Evolutionary conservation across 2,888 invertebrate species (phyloP).

Genomic region (Ligdia adustata): DNA sequence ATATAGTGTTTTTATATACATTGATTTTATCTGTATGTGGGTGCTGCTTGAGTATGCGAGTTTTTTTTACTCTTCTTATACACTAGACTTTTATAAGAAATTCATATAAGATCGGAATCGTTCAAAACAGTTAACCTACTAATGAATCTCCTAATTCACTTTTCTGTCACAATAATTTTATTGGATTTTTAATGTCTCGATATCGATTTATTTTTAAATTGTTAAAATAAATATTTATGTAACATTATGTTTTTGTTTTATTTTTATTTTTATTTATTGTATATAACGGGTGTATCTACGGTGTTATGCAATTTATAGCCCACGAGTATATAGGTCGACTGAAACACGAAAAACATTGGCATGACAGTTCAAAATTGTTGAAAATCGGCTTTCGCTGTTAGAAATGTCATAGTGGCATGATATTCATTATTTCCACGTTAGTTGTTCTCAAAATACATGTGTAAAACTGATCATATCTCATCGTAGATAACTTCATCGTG

Average conservation of each 20-base stretch:
- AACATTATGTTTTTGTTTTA: slow-evolving; percentile 71
- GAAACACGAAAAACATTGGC: slow-evolving; percentile 26
- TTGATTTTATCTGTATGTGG: slow-evolving; percentile 53
- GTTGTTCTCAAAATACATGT: slow-evolving; percentile 47
- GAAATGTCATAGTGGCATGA: slow-evolving; percentile 63
- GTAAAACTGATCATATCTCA: slow-evolving; percentile 40
- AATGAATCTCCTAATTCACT: slow-evolving; percentile 69
- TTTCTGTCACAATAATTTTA: slow-evolving; percentile 59
- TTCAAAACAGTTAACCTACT: slow-evolving; percentile 32
- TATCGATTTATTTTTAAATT: slow-evolving; percentile 72
- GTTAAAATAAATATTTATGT: slow-evolving; percentile 81
- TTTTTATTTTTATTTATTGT: slow-evolving; percentile 56
- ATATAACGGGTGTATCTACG: slow-evolving; percentile 69
- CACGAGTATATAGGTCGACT: slow-evolving; percentile 35
- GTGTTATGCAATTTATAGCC: slow-evolving; percentile 82
- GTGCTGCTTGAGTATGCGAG: slow-evolving; percentile 68
- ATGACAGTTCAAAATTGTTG: slow-evolving; percentile 28
- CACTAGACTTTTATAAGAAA: slow-evolving; percentile 44
- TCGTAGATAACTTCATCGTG: slow-evolving; percentile 32
- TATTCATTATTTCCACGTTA: slow-evolving; percentile 49
- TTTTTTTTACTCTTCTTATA: slow-evolving; percentile 56
- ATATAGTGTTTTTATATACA: slow-evolving; percentile 71
- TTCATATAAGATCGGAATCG: slow-evolving; percentile 24
- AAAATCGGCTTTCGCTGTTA: slow-evolving; percentile 67
- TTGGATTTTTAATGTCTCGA: slow-evolving; percentile 59